Conservation (phyloP, 2,888 invertebrate genomes). For the Ochropacha duplaris region DNA sequence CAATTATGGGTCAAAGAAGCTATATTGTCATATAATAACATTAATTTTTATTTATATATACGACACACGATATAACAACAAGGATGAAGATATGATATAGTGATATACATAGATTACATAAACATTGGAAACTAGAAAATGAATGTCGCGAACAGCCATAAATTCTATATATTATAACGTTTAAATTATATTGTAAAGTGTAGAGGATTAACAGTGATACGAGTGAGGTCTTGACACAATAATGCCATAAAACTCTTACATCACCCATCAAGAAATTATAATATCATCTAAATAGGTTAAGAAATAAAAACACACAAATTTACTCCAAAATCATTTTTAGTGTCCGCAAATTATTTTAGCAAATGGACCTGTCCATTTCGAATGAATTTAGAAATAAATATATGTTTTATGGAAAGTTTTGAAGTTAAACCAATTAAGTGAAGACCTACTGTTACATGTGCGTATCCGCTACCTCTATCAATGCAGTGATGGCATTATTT, state of each 20-base stretch:
- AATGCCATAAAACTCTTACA: constrained; percentile 49
- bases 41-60: constrained; percentile 59
- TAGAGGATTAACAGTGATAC: constrained; percentile 65
- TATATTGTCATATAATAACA: constrained; percentile 76
- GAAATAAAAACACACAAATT: constrained; percentile 5
- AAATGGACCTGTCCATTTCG: background rate
- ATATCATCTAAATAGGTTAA: constrained; percentile 24
- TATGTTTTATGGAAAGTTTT: constrained; percentile 10
- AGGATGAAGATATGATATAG: constrained; percentile 75
- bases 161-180: constrained; percentile 59
- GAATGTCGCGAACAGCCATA: constrained; percentile 56
- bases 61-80: constrained; percentile 71
- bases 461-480: constrained; percentile 37
- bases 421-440: constrained; percentile 16
- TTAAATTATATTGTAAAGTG: constrained; percentile 47
- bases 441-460: constrained; percentile 42
- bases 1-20: constrained; percentile 54
- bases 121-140: constrained; percentile 36
- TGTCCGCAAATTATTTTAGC: background rate
- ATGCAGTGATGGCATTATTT: constrained; percentile 62
- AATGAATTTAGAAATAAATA: background rate
- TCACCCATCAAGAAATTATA: constrained; percentile 12
- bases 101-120: constrained; percentile 58
- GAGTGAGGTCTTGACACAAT: constrained; percentile 51
- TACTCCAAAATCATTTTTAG: background rate